phyloP scores from a whole-genome alignment of 2,888 invertebrate genomes.

The Drosophila mercatorum region DNA sequence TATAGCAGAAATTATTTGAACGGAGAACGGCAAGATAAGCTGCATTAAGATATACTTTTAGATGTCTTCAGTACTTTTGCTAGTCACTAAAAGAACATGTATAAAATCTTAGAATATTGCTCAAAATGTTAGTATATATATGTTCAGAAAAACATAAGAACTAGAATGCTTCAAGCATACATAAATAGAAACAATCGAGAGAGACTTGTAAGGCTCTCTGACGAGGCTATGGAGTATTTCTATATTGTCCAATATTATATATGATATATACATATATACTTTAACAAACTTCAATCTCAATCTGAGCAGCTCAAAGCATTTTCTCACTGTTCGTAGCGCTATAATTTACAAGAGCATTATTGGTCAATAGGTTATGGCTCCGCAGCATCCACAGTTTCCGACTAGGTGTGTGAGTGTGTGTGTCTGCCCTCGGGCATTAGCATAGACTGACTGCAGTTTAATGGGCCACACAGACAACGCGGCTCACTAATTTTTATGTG shows the following conservation, averaged over 20 bases:
- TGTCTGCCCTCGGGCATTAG: conserved; percentile 45
- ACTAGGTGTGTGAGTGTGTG: conserved; percentile 15
- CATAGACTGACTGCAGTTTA: conserved; percentile 64
- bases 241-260: not conserved
- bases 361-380: conserved; percentile 60
- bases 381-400: conserved; percentile 14
- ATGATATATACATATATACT: not conserved
- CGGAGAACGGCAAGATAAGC: not conserved
- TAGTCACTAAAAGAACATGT: not conserved
- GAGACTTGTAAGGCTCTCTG: not conserved
- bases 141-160: not conserved
- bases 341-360: conserved; percentile 50
- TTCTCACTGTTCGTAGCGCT: conserved; percentile 35
- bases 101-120: not conserved
- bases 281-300: not conserved
- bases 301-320: not conserved
- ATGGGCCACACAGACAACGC: conserved; percentile 58
- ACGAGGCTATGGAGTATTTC: too few relatives aligned
- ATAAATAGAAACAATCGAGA: not conserved
- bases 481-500: conserved; percentile 69
- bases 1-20: too few relatives aligned
- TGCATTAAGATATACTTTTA: not conserved
- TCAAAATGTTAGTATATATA: not conserved
- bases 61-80: not conserved
- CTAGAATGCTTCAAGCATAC: not conserved